Evolutionary conservation across 2,113 vertebrate species (phyloP), one percentile per base, ranked within the genome.

Genomic region (Natator depressus): DNA sequence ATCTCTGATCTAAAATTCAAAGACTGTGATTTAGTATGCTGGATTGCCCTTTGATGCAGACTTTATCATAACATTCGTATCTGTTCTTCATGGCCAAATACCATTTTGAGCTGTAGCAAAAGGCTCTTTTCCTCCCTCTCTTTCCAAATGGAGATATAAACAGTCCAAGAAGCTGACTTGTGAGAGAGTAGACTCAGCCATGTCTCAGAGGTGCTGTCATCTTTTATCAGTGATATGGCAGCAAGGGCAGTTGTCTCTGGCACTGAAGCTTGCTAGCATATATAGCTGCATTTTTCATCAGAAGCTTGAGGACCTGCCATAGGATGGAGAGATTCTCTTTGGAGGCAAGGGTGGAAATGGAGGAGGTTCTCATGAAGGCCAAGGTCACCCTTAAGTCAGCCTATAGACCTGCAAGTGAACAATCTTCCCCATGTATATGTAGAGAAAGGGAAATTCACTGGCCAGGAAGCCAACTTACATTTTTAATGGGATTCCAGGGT

Each of bases 331-430:
- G 89, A 46, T 22, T 46, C 24, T 76, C 24, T 76, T 76, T 76
- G 72, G 87, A 65, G 94, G 81, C 84, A 42, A 4, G 22, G 88
- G 89, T 95, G 93, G 95, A 89, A 93, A 95, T 81, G 92, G 93
- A 93, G 96, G 92, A 95, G 94, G 92, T 95, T 96, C 93, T 94
- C 92, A 89, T 81, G 87, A 95, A 93, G 35, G 89, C 72, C 0
- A 2, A 95, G 84, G 87, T 69, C 65, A 69, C 7, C 35, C 8
- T 69, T 69, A n/a, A 16, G 19, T 96, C 76, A 91, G 42, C 42
- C 85, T 96, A 90, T 80, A 96, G 81, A 85, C 89, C 42, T 42
- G 42, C 42, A 42, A 42, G 42, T 89, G 92, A 91, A 93, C 90
- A 84, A 72, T 20, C 0, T 93, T 95, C 54, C 31, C 1, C 14